phyloP scores from a whole-genome alignment of 2,113 vertebrate genomes.

The Labeo rohita region DNA sequence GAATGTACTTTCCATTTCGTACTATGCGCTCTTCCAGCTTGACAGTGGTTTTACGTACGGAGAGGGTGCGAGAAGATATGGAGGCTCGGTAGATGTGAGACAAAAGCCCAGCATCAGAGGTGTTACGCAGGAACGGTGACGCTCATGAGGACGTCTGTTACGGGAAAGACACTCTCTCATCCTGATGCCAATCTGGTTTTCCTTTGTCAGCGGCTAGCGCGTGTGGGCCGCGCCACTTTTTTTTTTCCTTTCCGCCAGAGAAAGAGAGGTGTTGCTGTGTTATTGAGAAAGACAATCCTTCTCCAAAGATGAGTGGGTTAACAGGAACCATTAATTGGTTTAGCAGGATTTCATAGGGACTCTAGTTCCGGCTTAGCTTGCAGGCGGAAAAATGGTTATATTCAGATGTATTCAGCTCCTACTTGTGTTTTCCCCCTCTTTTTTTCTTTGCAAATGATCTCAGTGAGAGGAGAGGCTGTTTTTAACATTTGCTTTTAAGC shows the following conservation, averaged over 20 bases:
- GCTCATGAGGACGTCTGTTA: constrained; percentile 60
- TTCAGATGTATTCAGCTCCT: constrained; percentile 63
- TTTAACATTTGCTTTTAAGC: constrained; percentile 70
- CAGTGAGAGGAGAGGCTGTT: constrained; percentile 66
- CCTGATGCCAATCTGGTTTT: constrained; percentile 64
- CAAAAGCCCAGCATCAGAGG: constrained; percentile 66
- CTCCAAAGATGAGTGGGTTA: constrained; percentile 75
- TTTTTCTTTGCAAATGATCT: constrained; percentile 57
- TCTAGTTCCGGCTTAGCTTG: constrained; percentile 68
- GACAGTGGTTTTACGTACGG: constrained; percentile 54
- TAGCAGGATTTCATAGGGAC: constrained; percentile 71
- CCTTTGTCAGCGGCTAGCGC: constrained; percentile 54
- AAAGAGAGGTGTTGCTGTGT: constrained; percentile 69
- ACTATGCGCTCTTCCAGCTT: constrained; percentile 33
- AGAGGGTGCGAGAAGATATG: constrained; percentile 59
- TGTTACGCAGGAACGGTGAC: constrained; percentile 63
- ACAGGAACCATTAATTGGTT: constrained; percentile 79
- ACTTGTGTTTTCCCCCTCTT: constrained; percentile 48
- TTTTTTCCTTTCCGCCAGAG: constrained; percentile 56
- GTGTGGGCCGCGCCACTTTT: constrained; percentile 64
- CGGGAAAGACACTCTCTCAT: constrained; percentile 63
- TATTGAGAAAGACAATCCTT: constrained; percentile 74
- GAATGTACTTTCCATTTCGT: neutral
- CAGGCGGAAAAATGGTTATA: constrained; percentile 63
- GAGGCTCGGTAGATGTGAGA: constrained; percentile 65